A percentile compares a stretch with the other conserved stretches of the same genome.
Evolutionary conservation across 2,113 vertebrate genomes (phyloP).

Genomic region (Hyaena hyaena): DNA sequence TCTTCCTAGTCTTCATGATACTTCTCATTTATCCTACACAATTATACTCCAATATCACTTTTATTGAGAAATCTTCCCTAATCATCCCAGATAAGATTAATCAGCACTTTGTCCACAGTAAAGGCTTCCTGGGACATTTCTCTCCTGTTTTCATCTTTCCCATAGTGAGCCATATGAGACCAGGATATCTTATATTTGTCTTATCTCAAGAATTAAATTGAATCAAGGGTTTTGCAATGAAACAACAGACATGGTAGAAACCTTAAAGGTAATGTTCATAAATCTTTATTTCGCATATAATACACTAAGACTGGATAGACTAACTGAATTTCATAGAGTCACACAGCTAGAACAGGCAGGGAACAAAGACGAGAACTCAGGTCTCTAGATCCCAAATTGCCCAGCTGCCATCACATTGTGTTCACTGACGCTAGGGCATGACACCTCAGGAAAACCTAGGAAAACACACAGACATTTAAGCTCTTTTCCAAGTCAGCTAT

Average conservation of each 20-base stretch:
- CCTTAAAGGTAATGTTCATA: background rate
- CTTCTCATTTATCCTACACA: background rate
- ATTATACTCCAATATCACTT: background rate
- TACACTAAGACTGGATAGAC: background rate
- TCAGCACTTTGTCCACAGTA: background rate
- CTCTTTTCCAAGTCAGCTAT: background rate
- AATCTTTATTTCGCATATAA: background rate
- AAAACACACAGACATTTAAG: background rate
- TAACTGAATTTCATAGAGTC: background rate
- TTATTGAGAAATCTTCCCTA: background rate
- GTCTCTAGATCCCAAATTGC: background rate
- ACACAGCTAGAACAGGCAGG: background rate
- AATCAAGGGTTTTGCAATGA: constrained; percentile 41
- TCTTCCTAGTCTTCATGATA: background rate
- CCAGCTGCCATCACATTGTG: background rate
- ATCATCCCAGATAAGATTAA: background rate
- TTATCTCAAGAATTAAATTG: constrained; percentile 41
- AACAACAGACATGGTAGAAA: background rate
- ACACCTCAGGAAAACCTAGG: background rate
- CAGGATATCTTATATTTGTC: constrained; percentile 10
- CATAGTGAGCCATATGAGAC: constrained; percentile 9
- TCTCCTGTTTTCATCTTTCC: background rate
- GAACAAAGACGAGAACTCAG: background rate
- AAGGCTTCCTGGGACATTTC: background rate
- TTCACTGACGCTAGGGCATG: background rate